Percentiles rank a stretch among this genome's conserved stretches.
Conservation (phyloP, 2,888 invertebrate genomes). For the Prenolepis imparis region DNA sequence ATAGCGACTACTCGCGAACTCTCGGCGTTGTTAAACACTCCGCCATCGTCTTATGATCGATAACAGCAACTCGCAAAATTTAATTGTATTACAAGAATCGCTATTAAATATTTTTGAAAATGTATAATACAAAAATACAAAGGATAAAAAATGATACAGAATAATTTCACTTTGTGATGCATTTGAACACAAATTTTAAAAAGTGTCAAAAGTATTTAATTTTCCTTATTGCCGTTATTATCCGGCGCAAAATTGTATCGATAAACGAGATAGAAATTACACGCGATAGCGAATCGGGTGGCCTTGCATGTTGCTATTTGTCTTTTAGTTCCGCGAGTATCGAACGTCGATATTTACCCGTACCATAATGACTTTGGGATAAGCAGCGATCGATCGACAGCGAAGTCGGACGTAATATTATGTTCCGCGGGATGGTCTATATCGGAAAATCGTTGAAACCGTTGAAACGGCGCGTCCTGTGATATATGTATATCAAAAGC, state of each 20-base stretch:
- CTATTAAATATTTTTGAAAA: background rate
- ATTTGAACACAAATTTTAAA: background rate
- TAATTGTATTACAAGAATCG: background rate
- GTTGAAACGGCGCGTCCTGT: slow-evolving; percentile 12
- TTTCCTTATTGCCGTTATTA: background rate
- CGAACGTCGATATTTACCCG: slow-evolving; percentile 37
- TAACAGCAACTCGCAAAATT: slow-evolving; percentile 29
- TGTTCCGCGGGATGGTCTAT: slow-evolving; percentile 18
- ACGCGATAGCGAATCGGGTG: slow-evolving; percentile 14
- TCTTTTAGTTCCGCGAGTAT: slow-evolving; percentile 42
- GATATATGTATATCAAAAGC: slow-evolving; percentile 20
- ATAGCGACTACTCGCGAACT: slow-evolving; percentile 56
- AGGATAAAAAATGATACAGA: background rate
- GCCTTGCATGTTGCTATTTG: slow-evolving; percentile 38
- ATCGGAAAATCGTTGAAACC: slow-evolving; percentile 34
- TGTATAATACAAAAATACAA: background rate
- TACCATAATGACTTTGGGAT: slow-evolving; percentile 42
- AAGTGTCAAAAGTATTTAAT: background rate
- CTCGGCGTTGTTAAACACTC: slow-evolving; percentile 27
- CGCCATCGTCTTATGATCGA: slow-evolving; percentile 40
- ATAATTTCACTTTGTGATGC: background rate
- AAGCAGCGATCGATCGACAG: slow-evolving; percentile 33
- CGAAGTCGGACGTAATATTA: slow-evolving; percentile 33
- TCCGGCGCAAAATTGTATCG: background rate
- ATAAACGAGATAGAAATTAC: slow-evolving; percentile 14